Evolutionary conservation across 2,888 invertebrate genomes (phyloP).

Genomic region (Margaritifera margaritifera): DNA sequence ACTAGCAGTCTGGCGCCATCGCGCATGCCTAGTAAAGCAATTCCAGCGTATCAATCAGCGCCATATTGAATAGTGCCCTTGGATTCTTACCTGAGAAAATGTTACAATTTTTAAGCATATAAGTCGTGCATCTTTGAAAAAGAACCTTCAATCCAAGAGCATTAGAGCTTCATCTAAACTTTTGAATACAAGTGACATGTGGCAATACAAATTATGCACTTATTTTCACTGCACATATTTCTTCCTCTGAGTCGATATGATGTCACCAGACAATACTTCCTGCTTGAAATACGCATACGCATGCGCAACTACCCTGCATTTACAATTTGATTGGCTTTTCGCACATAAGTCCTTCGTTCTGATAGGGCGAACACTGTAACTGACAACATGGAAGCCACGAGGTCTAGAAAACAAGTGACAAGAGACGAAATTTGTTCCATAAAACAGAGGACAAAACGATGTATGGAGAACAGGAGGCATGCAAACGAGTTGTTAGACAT

Average conservation of each 20-base stretch:
- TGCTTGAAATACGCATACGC: conserved; percentile 15
- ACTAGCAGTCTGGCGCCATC: conserved; percentile 8
- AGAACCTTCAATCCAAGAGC: conserved; percentile 58
- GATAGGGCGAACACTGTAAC: conserved; percentile 15
- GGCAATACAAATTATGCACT: conserved; percentile 12
- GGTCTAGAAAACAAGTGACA: conserved; percentile 4
- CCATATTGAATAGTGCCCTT: conserved; percentile 38
- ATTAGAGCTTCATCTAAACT: conserved; percentile 50
- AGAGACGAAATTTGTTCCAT: conserved; percentile 24
- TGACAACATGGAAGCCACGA: conserved; percentile 16
- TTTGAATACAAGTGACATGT: conserved; percentile 42
- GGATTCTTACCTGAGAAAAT: conserved; percentile 40
- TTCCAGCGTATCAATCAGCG: conserved; percentile 9
- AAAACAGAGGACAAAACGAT: conserved; percentile 46
- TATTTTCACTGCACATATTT: conserved; percentile 16
- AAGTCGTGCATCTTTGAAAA: conserved; percentile 57
- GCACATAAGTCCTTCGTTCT: background rate
- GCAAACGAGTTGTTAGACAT: conserved; percentile 56
- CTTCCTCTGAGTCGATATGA: background rate
- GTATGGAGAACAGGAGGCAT: conserved; percentile 51
- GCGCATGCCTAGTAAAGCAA: too few relatives aligned
- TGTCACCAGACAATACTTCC: conserved; percentile 9
- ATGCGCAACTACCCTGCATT: conserved; percentile 9
- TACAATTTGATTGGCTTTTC: too few relatives aligned
- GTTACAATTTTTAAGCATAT: conserved; percentile 42